Conservation (phyloP, 2,113 vertebrate species). For the Podarcis muralis region DNA sequence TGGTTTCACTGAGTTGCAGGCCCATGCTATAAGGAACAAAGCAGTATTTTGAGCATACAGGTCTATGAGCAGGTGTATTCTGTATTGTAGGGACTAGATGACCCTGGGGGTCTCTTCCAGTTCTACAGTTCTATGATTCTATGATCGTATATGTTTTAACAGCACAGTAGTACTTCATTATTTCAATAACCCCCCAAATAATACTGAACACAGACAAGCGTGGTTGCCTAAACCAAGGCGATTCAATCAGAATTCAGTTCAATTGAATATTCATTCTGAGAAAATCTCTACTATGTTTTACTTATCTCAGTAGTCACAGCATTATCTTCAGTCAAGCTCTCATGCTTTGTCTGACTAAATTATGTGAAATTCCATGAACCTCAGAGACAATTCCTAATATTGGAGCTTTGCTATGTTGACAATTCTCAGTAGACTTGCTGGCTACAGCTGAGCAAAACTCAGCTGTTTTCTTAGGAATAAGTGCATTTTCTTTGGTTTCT, state of each 20-base stretch:
- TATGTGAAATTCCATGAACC: slow-evolving; percentile 7
- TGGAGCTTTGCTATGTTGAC: background rate
- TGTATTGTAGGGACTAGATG: background rate
- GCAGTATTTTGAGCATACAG: too few species aligned
- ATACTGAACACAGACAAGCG: background rate
- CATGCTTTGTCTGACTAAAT: background rate
- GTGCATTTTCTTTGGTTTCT: slow-evolving; percentile 8
- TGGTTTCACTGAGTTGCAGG: background rate
- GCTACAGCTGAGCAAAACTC: background rate
- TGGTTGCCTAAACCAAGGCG: slow-evolving; percentile 22
- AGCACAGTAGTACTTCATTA: slow-evolving; percentile 7
- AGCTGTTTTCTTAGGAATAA: background rate
- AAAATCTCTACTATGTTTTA: slow-evolving; percentile 7
- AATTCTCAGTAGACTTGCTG: background rate
- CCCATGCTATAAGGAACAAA: background rate
- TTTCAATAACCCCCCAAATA: slow-evolving; percentile 19
- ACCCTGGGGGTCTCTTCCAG: too few species aligned
- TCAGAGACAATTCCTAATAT: background rate
- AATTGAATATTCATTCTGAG: slow-evolving; percentile 27
- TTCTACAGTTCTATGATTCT: too few species aligned
- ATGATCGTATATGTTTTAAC: slow-evolving; percentile 9
- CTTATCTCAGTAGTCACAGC: slow-evolving; percentile 14
- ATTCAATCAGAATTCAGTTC: slow-evolving; percentile 19
- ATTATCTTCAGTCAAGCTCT: background rate
- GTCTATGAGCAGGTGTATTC: background rate